Evolutionary conservation across 2,797 vertebrate genomes (phyloP).

Genomic region (Cheracebus regulus): DNA sequence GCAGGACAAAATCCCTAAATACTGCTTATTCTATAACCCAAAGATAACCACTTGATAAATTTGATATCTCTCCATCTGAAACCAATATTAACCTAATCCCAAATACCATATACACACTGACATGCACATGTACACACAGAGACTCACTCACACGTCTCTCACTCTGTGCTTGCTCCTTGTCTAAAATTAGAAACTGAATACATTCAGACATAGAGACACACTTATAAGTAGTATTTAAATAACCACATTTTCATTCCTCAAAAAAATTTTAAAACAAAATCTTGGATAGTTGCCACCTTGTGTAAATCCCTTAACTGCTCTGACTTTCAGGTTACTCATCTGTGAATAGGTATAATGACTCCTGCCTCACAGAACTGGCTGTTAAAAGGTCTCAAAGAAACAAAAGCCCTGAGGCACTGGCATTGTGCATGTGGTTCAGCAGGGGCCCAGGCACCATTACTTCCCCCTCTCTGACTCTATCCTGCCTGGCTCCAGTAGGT

Average conservation of each 20-base stretch:
- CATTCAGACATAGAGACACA: neutral
- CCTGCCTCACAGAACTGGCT: neutral
- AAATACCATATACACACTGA: neutral
- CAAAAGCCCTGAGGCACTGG: neutral
- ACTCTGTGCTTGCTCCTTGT: neutral
- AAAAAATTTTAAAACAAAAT: neutral
- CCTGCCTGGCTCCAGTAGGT: neutral
- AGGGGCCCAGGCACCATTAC: neutral
- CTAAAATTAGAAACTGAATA: neutral
- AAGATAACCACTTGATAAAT: neutral
- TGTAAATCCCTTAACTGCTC: neutral
- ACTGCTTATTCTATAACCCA: neutral
- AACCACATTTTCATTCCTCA: neutral
- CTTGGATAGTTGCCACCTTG: neutral
- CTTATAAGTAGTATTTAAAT: neutral
- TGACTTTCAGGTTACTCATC: neutral
- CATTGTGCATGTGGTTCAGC: fast-evolving
- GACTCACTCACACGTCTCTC: neutral
- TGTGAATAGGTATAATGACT: neutral
- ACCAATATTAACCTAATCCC: neutral
- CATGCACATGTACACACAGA: too few relatives aligned
- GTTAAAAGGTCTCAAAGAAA: neutral
- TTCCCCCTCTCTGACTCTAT: neutral
- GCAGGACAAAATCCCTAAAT: neutral
- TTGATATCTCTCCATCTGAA: neutral